These are phyloP conservation scores for Alectoris magna DNA, from an alignment of 2,797 vertebrate genomes.

Conservation along the genomic window DNA sequence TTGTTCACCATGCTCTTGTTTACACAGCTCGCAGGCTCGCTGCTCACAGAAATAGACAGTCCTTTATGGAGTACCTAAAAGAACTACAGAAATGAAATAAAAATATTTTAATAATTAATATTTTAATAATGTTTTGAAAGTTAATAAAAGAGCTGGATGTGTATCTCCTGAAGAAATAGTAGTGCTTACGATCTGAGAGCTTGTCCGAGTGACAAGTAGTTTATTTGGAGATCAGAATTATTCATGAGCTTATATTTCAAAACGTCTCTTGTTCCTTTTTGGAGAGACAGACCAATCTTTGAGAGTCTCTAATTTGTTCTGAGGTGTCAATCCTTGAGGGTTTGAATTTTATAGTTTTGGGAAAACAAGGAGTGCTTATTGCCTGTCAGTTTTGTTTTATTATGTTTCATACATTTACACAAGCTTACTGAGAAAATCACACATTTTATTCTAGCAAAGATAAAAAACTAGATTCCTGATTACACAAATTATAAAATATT, in stretches of 20 bases:
- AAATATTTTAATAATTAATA: not conserved
- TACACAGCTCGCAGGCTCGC: not conserved
- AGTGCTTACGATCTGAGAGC: not conserved
- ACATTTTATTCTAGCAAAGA: not conserved
- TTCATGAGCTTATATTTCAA: not conserved
- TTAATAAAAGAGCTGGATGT: not conserved
- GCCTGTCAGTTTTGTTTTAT: slow-evolving; percentile 23
- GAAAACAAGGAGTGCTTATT: not conserved
- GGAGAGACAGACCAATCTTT: not conserved
- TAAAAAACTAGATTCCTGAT: slow-evolving; percentile 37
- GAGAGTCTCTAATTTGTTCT: not conserved
- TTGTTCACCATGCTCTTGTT: not conserved
- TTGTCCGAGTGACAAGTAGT: not conserved
- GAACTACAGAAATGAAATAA: not conserved
- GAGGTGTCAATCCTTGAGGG: not conserved
- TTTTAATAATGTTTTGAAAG: not conserved
- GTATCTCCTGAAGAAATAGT: not conserved
- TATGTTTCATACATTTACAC: slow-evolving; percentile 2
- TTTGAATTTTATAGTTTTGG: not conserved
- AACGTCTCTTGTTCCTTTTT: not conserved
- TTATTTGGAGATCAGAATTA: not conserved
- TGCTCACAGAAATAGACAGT: too few relatives aligned
- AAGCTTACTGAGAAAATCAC: not conserved
- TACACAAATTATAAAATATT: slow-evolving; percentile 46
- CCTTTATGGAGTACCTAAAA: not conserved